Percentiles rank a stretch among this genome's conserved stretches.
Evolutionary conservation across 1,140 invertebrate genomes (phyloP).

Genomic region (Diorhabda elongata): DNA sequence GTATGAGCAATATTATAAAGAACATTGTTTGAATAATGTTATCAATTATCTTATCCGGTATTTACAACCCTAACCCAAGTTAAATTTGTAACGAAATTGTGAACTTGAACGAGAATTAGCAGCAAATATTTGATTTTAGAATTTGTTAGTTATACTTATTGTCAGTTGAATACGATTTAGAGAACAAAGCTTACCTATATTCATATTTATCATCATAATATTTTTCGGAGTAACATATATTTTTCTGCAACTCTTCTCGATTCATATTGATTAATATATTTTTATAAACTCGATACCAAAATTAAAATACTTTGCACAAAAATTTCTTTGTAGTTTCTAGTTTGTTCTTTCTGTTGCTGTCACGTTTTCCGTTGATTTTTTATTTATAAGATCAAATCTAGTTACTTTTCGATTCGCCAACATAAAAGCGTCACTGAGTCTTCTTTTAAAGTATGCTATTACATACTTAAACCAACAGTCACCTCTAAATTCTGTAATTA

Average conservation of each 20-base stretch:
- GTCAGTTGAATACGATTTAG: slow-evolving; percentile 9
- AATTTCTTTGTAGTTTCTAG: background rate
- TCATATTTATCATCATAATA: slow-evolving; percentile 84
- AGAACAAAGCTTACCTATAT: slow-evolving; percentile 65
- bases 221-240: slow-evolving; percentile 89
- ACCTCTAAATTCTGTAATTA: no score
- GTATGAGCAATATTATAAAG: no score
- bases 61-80: background rate
- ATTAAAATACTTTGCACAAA: background rate
- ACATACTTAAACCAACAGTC: no score
- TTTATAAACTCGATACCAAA: background rate
- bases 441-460: no score
- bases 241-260: slow-evolving; percentile 36
- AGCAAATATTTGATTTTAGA: no score
- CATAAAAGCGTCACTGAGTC: no score
- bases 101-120: background rate
- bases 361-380: slow-evolving; percentile 2
- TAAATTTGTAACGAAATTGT: background rate
- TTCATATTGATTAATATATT: slow-evolving; percentile 25
- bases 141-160: no score
- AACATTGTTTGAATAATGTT: background rate
- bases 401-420: background rate
- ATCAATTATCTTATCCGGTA: background rate
- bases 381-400: background rate
- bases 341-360: background rate